Evolutionary conservation across 2,888 invertebrate genomes (phyloP).

Genomic region (Eupithecia dodoneata): DNA sequence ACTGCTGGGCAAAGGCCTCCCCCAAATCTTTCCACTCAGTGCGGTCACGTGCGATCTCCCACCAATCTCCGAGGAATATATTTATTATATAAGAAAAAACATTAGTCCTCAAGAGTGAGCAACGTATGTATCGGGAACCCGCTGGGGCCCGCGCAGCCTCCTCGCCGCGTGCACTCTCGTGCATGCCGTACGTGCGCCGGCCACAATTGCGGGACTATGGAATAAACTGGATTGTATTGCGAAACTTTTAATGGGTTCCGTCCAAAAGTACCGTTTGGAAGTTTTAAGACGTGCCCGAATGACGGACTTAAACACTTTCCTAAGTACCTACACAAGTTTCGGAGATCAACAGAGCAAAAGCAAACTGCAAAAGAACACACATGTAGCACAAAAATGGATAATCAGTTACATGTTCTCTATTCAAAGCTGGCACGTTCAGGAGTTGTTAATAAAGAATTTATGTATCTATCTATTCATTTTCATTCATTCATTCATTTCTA

Average conservation of each 20-base stretch:
- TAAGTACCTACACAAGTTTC: conserved; percentile 2
- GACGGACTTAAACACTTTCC: background rate
- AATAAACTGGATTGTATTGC: conserved; percentile 33
- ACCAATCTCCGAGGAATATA: no score
- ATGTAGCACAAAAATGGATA: background rate
- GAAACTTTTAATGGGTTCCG: conserved; percentile 31
- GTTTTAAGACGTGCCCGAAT: background rate
- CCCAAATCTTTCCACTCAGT: no score
- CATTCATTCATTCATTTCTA: no score
- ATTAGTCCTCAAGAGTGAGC: no score
- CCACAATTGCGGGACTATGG: conserved; percentile 18
- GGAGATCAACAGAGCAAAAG: conserved; percentile 4
- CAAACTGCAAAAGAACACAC: background rate
- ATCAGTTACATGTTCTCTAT: background rate
- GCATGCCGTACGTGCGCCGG: conserved; percentile 16
- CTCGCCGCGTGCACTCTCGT: conserved; percentile 7
- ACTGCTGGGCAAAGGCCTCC: no score
- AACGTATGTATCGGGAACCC: background rate
- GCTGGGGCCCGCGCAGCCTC: background rate
- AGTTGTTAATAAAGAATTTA: no score
- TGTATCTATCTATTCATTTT: no score
- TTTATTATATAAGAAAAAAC: no score
- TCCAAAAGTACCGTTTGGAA: conserved; percentile 2
- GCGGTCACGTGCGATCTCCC: no score
- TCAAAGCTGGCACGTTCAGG: background rate